phyloP scores from a whole-genome alignment of 2,797 vertebrate genomes.

The Numenius phaeopus region DNA sequence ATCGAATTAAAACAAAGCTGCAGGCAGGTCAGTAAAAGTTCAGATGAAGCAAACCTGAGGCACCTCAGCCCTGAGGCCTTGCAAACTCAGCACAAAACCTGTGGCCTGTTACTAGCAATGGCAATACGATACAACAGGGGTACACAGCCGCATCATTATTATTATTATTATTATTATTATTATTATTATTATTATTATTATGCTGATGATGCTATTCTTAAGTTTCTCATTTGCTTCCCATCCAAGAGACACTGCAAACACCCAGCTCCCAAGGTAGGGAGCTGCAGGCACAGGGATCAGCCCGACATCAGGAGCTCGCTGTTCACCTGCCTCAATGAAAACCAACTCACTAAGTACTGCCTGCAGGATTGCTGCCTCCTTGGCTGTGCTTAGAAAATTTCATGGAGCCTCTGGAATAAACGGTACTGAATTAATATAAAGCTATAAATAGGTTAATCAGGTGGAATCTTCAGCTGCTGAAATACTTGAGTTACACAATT shows the following conservation, averaged over 20 bases:
- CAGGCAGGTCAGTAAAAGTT: not conserved
- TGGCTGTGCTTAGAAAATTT: not conserved
- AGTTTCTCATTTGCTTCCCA: not conserved
- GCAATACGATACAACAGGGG: not conserved
- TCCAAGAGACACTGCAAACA: not conserved
- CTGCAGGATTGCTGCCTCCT: not conserved
- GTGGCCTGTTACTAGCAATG: not conserved
- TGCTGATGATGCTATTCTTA: not conserved
- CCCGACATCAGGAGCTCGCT: not conserved
- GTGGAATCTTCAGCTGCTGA: conserved; percentile 12
- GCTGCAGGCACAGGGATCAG: not conserved
- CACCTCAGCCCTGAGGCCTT: not conserved
- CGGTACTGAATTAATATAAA: not conserved
- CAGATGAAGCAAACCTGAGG: not conserved
- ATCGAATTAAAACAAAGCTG: not conserved
- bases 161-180: not conserved
- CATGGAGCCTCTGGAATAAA: not conserved
- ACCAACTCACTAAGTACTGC: not conserved
- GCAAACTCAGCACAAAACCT: not conserved
- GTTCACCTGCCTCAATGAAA: not conserved
- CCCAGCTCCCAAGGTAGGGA: not conserved
- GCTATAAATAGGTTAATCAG: conserved; percentile 47
- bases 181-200: not conserved
- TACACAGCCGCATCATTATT: not conserved
- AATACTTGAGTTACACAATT: conserved; percentile 14